Conservation (phyloP, 2,113 vertebrate species). For the Erpornis zantholeuca region DNA sequence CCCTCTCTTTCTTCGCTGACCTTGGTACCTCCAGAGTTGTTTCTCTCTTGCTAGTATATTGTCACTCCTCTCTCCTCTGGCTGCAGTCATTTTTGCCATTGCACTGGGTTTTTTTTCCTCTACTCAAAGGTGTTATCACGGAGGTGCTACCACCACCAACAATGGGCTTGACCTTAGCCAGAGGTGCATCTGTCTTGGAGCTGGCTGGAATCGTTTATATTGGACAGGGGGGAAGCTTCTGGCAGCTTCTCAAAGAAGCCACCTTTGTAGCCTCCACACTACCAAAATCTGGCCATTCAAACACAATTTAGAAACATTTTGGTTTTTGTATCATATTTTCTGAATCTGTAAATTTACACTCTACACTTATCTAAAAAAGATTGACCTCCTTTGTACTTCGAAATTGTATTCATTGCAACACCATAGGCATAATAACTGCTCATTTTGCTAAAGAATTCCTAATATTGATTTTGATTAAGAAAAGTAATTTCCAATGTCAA, state of each 20-base stretch:
- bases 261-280: neutral
- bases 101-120: rapidly evolving
- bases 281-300: neutral
- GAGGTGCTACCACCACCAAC: rapidly evolving
- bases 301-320: neutral
- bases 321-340: neutral
- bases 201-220: neutral
- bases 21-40: neutral
- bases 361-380: neutral
- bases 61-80: neutral
- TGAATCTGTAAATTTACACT: neutral
- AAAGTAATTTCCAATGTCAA: neutral
- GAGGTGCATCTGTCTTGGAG: neutral
- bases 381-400: neutral
- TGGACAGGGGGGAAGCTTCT: rapidly evolving
- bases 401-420: neutral
- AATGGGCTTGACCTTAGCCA: neutral
- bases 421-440: neutral
- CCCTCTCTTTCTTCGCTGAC: neutral
- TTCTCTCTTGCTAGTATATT: neutral
- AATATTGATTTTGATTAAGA: neutral
- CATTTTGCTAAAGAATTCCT: neutral
- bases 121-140: neutral
- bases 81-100: neutral
- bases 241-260: neutral